Evolutionary conservation across 2,888 invertebrate genomes (phyloP), one percentile per base, ranked within the genome.

Genomic region (Volucella bombylans): DNA sequence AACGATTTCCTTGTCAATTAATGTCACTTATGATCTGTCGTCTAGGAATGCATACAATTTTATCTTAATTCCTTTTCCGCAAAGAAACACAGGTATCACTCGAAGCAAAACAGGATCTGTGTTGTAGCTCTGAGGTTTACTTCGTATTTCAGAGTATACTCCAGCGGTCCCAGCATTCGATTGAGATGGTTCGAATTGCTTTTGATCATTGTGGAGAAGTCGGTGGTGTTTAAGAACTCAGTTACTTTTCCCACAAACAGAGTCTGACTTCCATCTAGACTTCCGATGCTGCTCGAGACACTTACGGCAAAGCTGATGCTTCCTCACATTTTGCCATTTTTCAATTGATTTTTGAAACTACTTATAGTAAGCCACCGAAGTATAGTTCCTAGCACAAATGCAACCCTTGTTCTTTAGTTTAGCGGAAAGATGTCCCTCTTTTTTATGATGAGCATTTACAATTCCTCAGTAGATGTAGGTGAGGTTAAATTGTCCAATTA

Each of bases 401-500:
- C 50, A 68, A 31, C 77, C 68, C 15, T 62, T 69, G 11, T 23
- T 54, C 9, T 50, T 31, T 8, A 0, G 4, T 43, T 54, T 31
- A 1, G n/a, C 62, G 4, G 8, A 52, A 52, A 8, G 38, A 12
- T 8, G 54, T 18, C n/a, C 1, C 4, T 23, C 18, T 1, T 45
- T 15, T 23, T 61, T n/a, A n/a, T 23, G 39, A 4, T 65, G 65
- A 4, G 50, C 43, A 10, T 65, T 52, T 1, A 52, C 41, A 1
- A 65, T n/a, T 1, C 39, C 52, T 50, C n/a, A n/a, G n/a, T n/a
- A n/a, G n/a, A n/a, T n/a, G n/a, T n/a, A n/a, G n/a, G n/a, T n/a
- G n/a, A n/a, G n/a, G n/a, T n/a, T n/a, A n/a, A n/a, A 81, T 23
- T 8, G 74, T 74, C 80, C 80, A 74, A 14, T 73, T 52, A n/a